Percentiles rank a stretch among this genome's conserved stretches.
Conservation (phyloP, 2,888 invertebrate genomes). For the Ophioninae sp. region DNA sequence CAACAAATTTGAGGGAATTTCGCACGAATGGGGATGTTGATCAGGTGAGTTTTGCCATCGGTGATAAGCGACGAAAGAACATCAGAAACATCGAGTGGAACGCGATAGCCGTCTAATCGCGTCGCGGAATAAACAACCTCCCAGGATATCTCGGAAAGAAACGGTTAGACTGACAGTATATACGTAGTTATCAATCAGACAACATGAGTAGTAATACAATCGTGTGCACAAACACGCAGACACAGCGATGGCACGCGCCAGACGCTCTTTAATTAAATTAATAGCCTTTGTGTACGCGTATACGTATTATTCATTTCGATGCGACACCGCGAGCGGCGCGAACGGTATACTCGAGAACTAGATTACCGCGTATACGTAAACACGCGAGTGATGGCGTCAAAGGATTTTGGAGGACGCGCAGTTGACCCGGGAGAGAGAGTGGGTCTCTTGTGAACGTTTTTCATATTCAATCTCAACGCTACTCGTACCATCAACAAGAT, state of each 20-base stretch:
- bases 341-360: not conserved
- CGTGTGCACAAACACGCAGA: not conserved
- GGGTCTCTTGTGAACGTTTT: too few relatives aligned
- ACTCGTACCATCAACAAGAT: too few relatives aligned
- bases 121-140: not conserved
- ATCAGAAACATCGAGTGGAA: not conserved
- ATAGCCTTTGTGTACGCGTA: not conserved
- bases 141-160: conserved; percentile 21
- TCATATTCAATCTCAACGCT: too few relatives aligned
- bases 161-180: not conserved
- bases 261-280: conserved; percentile 36
- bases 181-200: conserved; percentile 1
- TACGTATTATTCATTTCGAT: conserved; percentile 12
- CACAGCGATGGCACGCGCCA: conserved; percentile 25
- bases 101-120: conserved; percentile 1
- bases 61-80: too few relatives aligned
- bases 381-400: not conserved
- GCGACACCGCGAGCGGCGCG: not conserved
- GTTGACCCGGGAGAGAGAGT: not conserved
- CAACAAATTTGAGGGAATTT: not conserved
- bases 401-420: not conserved
- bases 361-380: conserved; percentile 2
- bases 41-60: too few relatives aligned
- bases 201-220: not conserved
- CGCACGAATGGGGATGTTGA: too few relatives aligned